These are phyloP conservation scores for Meda fulgida DNA, from an alignment of 2,797 vertebrate genomes.

Conservation along the genomic window DNA sequence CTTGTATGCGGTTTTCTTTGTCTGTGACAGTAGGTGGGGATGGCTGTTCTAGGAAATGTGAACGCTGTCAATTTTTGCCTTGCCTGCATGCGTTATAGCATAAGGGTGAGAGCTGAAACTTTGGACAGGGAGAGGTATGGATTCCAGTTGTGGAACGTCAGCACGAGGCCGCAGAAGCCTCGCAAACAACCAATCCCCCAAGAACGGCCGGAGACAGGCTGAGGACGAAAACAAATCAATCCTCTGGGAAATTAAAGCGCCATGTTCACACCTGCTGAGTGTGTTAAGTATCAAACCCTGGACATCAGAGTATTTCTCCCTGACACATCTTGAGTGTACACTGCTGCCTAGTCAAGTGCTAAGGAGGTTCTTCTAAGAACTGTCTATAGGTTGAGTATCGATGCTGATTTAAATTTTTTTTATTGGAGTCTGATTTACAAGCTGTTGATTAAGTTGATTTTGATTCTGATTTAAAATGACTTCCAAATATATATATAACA, in stretches of 20 bases:
- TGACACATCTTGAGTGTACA: not conserved
- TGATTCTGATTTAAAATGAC: too few relatives aligned
- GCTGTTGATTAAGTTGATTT: not conserved
- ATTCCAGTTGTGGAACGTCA: constrained; percentile 50
- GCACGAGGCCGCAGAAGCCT: constrained; percentile 29
- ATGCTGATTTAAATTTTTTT: not conserved
- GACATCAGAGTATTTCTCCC: constrained; percentile 28
- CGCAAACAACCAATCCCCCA: constrained; percentile 30
- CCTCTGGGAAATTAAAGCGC: constrained; percentile 50
- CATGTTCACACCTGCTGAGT: constrained; percentile 40
- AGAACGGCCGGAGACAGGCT: constrained; percentile 38
- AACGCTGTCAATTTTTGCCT: constrained; percentile 10
- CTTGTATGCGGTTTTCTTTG: not conserved
- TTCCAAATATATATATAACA: too few relatives aligned
- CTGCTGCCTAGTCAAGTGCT: not conserved
- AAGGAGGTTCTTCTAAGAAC: not conserved
- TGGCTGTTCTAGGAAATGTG: not conserved
- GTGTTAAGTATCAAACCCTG: constrained; percentile 31
- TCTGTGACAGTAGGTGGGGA: constrained; percentile 11
- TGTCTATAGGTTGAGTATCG: not conserved
- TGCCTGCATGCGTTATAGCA: constrained; percentile 36
- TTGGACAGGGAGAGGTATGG: constrained; percentile 48
- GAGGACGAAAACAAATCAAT: constrained; percentile 49
- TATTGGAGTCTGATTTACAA: not conserved
- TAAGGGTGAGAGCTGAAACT: constrained; percentile 46